Conservation (phyloP, 2,888 invertebrate genomes). For the Shargacucullia verbasci region DNA sequence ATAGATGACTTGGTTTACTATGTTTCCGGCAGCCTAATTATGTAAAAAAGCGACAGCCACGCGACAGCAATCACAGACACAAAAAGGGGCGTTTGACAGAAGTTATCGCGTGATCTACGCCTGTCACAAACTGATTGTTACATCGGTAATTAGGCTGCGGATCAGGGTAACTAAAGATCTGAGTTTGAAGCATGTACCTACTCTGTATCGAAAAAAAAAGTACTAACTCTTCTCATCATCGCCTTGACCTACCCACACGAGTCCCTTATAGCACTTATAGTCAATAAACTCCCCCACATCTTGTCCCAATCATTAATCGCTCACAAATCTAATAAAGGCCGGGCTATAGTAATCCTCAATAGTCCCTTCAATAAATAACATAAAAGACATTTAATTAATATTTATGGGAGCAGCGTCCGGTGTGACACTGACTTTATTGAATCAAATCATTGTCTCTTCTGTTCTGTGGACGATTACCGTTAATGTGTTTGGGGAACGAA, state of each 20-base stretch:
- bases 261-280: conserved; percentile 7
- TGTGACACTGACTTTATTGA: conserved; percentile 65
- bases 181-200: too few relatives aligned
- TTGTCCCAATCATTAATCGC: conserved; percentile 48
- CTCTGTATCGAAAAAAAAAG: too few relatives aligned
- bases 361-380: conserved; percentile 63
- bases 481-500: conserved; percentile 27
- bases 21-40: too few relatives aligned
- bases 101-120: too few relatives aligned
- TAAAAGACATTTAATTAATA: conserved; percentile 71
- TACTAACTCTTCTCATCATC: not conserved
- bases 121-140: too few relatives aligned
- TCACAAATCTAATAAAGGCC: conserved; percentile 54
- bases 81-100: too few relatives aligned
- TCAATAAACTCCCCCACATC: conserved; percentile 38
- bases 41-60: too few relatives aligned
- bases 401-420: conserved; percentile 67
- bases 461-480: conserved; percentile 31
- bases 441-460: conserved; percentile 58
- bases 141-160: too few relatives aligned
- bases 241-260: not conserved
- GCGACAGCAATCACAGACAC: too few relatives aligned
- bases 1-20: too few relatives aligned
- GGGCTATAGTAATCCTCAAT: conserved; percentile 50
- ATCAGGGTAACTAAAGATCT: too few relatives aligned